Conservation (phyloP, 2,113 vertebrate genomes). For the Malurus alboscapulatus region DNA sequence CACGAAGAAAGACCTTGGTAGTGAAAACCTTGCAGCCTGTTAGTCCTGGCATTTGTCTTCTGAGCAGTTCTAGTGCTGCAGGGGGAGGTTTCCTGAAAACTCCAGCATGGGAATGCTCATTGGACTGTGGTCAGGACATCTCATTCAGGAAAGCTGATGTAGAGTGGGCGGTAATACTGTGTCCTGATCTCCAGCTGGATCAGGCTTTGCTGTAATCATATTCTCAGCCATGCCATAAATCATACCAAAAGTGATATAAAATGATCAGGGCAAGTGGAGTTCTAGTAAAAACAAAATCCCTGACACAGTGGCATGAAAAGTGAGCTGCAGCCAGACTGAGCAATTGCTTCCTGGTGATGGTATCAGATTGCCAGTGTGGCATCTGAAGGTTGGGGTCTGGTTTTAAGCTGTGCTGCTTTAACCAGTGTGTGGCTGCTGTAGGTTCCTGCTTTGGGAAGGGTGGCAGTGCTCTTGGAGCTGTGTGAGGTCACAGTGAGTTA, state of each 20-base stretch:
- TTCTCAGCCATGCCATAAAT: conserved; percentile 23
- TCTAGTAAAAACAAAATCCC: conserved; percentile 12
- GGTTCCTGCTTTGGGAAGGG: neutral
- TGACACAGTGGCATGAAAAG: neutral
- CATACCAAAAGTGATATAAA: neutral
- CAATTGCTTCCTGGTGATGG: neutral
- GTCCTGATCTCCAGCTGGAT: conserved; percentile 1
- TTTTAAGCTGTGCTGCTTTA: neutral
- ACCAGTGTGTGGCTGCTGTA: neutral
- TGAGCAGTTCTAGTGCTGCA: neutral
- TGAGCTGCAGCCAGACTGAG: neutral
- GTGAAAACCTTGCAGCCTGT: neutral
- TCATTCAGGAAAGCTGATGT: neutral
- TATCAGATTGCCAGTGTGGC: neutral
- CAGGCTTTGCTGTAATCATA: neutral
- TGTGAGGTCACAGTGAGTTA: rapidly evolving
- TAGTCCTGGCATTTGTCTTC: neutral
- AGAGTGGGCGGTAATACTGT: neutral
- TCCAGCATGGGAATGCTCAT: neutral
- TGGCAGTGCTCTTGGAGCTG: neutral
- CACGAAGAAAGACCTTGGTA: neutral
- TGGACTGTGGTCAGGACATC: neutral
- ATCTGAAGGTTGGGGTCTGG: neutral
- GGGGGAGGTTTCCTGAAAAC: neutral
- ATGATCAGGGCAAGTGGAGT: neutral